Conservation (phyloP, 2,888 invertebrate genomes). For the Pantelozetes paolii region DNA sequence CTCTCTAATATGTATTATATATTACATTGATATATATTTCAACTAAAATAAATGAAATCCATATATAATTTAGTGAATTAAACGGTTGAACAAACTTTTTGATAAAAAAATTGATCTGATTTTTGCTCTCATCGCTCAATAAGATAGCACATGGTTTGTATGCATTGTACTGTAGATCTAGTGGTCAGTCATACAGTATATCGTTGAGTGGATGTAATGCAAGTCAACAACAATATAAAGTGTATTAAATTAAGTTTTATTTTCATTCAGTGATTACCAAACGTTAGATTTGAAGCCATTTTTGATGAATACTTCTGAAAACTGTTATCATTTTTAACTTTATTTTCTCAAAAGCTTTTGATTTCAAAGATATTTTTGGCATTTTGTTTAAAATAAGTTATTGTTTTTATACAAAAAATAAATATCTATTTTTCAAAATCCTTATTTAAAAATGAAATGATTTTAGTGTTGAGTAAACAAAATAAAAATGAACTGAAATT, state of each 20-base stretch:
- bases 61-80: conserved; percentile 6
- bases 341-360: neutral
- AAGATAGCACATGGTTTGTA: neutral
- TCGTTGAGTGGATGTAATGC: neutral
- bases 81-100: conserved; percentile 14
- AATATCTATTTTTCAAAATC: too few species aligned
- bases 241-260: neutral
- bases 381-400: too few species aligned
- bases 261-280: neutral
- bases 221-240: neutral
- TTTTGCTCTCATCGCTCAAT: conserved; percentile 26
- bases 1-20: too few species aligned
- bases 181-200: neutral
- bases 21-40: too few species aligned
- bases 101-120: conserved; percentile 19
- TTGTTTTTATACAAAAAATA: too few species aligned
- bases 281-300: neutral
- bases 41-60: neutral
- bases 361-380: neutral
- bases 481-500: too few species aligned
- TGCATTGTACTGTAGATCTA: neutral
- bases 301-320: too few species aligned
- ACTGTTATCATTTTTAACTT: neutral
- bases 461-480: too few species aligned
- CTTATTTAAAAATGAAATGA: too few species aligned